Evolutionary conservation across 1,140 invertebrate species (phyloP), one percentile per base, ranked within the genome.

Genomic region (Lycorma delicatula): DNA sequence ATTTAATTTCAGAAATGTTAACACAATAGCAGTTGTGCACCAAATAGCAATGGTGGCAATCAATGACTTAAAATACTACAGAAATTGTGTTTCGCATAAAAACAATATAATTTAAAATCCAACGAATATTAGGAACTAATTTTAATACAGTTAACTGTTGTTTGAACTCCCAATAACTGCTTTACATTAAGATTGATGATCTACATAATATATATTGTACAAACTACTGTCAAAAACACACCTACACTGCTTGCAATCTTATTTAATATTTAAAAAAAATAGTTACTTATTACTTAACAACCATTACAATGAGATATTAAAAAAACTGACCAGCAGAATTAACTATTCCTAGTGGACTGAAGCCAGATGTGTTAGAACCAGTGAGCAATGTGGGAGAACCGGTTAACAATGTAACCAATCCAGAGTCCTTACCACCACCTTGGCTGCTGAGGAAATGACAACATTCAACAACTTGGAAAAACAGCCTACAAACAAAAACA

Each of bases 381-480:
- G 68, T 70, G 41, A 72, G 65, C 31, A 71, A 68, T 25, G 67
- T 66, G 20, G 66, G 66, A 31, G 74, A 75, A 26, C 80, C 80
- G 25, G 79, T 79, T 22, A 83, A 61, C 5, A 83, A 67, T 4
- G 81, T 83, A 0, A 84, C 81, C 31, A 83, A 69, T 22, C 75
- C 71, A n/a, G 72, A 64, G 59, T 77, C 74, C 4, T 70, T 61
- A 3, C 76, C 72, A 25, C 71, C 73, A 13, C 74, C 75, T 63
- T 86, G 81, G 61, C 83, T 76, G 5, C 78, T 78, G 28, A 86
- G 71, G 66, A 81, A 86, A 62, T 85, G 72, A 58, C 83, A 85
- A 67, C 83, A 86, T 61, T 85, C 83, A 25, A 86, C 74, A 44
- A 86, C 80, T 66, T 86, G 81, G 54, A 83, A 82, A 63, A 81